Evolutionary conservation across 2,888 invertebrate genomes (phyloP).

Genomic region (Dryobotodes eremita): DNA sequence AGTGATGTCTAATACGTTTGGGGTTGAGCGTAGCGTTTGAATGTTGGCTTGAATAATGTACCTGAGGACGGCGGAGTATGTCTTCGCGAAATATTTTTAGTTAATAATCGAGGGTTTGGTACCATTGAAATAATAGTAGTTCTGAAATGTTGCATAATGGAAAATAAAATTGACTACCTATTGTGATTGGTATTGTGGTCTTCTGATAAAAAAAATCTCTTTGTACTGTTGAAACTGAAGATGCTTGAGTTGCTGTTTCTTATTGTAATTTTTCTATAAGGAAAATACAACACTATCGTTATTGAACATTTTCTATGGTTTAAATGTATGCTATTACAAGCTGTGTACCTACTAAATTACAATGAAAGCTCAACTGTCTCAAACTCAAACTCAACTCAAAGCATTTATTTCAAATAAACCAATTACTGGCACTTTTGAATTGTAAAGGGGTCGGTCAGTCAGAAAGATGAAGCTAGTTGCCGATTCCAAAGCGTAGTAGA

Average conservation of each 20-base stretch:
- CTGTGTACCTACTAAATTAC: not conserved
- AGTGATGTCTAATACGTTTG: slow-evolving; percentile 83
- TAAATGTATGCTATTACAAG: not conserved
- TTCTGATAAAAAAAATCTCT: not conserved
- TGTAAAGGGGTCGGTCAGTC: no score
- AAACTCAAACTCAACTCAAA: no score
- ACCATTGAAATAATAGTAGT: slow-evolving; percentile 12
- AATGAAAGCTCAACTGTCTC: not conserved
- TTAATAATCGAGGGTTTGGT: slow-evolving; percentile 17
- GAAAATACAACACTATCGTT: not conserved
- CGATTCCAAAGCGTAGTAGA: no score
- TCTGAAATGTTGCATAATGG: not conserved
- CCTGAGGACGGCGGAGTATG: slow-evolving; percentile 56
- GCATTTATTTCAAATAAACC: no score
- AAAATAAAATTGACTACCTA: not conserved
- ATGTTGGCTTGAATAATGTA: slow-evolving; percentile 79
- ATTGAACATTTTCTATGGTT: not conserved
- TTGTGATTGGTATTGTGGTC: not conserved
- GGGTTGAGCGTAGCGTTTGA: slow-evolving; percentile 78
- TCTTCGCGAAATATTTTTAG: slow-evolving; percentile 60
- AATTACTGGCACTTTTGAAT: no score
- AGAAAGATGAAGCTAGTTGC: no score
- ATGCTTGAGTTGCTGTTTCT: not conserved
- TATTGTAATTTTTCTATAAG: not conserved
- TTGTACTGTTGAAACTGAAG: not conserved